phyloP scores from a whole-genome alignment of 2,113 vertebrate species.

The Caranx melampygus region DNA sequence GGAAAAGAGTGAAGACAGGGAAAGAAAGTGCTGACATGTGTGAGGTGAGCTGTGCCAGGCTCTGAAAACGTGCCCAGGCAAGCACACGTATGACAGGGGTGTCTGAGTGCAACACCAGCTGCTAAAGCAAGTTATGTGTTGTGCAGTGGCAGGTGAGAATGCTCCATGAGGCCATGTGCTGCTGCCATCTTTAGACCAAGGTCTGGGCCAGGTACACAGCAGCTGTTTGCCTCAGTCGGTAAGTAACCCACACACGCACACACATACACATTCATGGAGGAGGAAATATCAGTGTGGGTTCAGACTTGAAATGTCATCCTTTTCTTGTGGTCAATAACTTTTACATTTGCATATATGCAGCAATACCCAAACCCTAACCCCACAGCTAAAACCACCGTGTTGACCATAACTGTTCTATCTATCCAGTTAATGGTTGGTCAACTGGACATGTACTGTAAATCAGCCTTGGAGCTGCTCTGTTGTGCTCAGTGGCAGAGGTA shows the following conservation, averaged over 20 bases:
- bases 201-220: slow-evolving; percentile 57
- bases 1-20: slow-evolving; percentile 47
- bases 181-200: slow-evolving; percentile 54
- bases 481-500: slow-evolving; percentile 1
- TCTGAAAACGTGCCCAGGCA: slow-evolving; percentile 64
- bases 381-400: background rate
- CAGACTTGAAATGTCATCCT: slow-evolving; percentile 23
- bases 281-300: background rate
- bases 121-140: slow-evolving; percentile 39
- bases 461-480: background rate
- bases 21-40: slow-evolving; percentile 74
- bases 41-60: slow-evolving; percentile 60
- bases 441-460: background rate
- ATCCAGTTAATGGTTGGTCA: slow-evolving; percentile 1
- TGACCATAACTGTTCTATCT: slow-evolving; percentile 13
- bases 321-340: slow-evolving; percentile 2
- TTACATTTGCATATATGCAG: background rate
- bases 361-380: background rate
- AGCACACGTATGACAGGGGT: slow-evolving; percentile 56
- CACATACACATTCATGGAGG: slow-evolving; percentile 10
- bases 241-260: slow-evolving; percentile 20
- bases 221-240: slow-evolving; percentile 53
- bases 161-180: slow-evolving; percentile 47
- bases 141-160: slow-evolving; percentile 50
- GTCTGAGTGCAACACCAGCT: slow-evolving; percentile 20